Percentiles rank a stretch among this genome's conserved stretches.
These are phyloP conservation scores for Galemys pyrenaicus DNA, from an alignment of 2,113 vertebrate species.

Conservation along the genomic window DNA sequence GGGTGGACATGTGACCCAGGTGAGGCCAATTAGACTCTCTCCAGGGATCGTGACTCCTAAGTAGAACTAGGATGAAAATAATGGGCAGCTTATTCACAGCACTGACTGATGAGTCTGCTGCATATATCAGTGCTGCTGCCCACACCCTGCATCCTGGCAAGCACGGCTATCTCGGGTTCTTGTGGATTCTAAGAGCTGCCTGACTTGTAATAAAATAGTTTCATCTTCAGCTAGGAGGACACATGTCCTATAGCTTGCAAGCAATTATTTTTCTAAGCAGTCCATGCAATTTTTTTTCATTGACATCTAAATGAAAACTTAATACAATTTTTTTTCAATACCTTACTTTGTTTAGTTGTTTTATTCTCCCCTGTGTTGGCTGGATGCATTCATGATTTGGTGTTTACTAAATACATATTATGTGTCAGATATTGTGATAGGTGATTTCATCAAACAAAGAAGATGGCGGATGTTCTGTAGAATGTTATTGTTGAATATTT, in stretches of 20 bases:
- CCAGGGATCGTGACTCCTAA: neutral
- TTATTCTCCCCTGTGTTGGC: neutral
- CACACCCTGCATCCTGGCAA: neutral
- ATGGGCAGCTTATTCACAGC: neutral
- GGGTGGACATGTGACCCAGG: neutral
- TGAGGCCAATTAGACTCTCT: neutral
- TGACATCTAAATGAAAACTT: neutral
- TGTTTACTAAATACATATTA: neutral
- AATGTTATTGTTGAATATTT: neutral
- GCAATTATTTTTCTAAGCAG: neutral
- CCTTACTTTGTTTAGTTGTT: neutral
- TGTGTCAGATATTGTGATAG: neutral
- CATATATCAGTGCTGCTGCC: neutral
- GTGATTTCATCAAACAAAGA: neutral
- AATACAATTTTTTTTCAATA: conserved; percentile 22
- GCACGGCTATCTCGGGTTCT: neutral
- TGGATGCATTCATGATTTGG: neutral
- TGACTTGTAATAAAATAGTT: neutral
- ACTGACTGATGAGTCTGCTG: neutral
- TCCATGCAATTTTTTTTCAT: neutral
- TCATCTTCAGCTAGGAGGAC: neutral
- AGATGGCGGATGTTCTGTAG: neutral
- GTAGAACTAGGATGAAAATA: neutral
- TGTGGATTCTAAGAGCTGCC: neutral
- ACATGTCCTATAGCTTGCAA: neutral